phyloP scores from a whole-genome alignment of 2,888 invertebrate species.

The Dryococelus australis region DNA sequence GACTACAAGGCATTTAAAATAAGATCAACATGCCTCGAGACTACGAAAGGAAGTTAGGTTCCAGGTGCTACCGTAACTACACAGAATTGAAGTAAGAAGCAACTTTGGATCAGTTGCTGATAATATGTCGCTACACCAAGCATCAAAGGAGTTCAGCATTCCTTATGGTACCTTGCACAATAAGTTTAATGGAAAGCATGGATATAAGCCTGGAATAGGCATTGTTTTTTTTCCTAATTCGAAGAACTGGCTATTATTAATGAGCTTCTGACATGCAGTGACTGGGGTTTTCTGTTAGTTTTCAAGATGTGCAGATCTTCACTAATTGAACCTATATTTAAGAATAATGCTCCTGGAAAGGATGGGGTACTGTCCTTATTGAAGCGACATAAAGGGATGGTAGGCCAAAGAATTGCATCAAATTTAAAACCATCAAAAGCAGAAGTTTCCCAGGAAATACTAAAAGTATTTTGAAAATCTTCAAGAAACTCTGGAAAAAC shows the following conservation, averaged over 20 bases:
- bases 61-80: not conserved
- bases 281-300: not conserved
- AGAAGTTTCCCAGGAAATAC: not conserved
- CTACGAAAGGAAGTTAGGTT: not conserved
- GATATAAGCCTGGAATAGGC: not conserved
- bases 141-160: not conserved
- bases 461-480: conserved; percentile 13
- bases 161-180: conserved; percentile 17
- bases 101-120: not conserved
- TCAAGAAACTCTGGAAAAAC: not conserved
- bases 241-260: not conserved
- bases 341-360: conserved; percentile 3
- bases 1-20: not conserved
- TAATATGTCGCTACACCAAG: conserved; percentile 4
- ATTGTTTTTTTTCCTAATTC: not conserved
- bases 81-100: not conserved
- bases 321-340: not conserved
- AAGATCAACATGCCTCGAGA: not conserved
- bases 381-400: not conserved
- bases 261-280: not conserved
- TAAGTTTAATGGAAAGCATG: not conserved
- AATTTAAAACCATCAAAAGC: conserved; percentile 8
- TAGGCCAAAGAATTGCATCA: conserved; percentile 20
- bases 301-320: not conserved
- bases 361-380: conserved; percentile 10